These are phyloP conservation scores for Synaphobranchus kaupii DNA, from an alignment of 2,797 vertebrate genomes.

Conservation along the genomic window DNA sequence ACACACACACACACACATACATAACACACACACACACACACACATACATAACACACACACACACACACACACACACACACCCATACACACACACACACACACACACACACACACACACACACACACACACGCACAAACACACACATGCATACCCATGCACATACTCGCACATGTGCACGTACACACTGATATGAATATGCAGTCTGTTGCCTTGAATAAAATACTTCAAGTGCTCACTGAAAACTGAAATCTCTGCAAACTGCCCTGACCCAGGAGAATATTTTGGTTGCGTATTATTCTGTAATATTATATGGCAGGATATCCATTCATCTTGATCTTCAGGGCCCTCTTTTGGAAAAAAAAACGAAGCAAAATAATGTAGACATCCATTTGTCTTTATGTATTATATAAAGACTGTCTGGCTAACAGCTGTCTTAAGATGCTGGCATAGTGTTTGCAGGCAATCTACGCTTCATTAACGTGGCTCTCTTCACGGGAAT, in stretches of 20 bases:
- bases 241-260: not conserved
- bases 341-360: not conserved
- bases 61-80: not conserved
- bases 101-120: not conserved
- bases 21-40: not conserved
- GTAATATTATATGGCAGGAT: not conserved
- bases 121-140: not conserved
- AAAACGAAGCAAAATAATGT: not conserved
- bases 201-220: not conserved
- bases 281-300: not conserved
- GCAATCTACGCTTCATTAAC: not conserved
- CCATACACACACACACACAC: not conserved
- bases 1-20: not conserved
- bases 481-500: not conserved
- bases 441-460: not conserved
- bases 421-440: not conserved
- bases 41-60: not conserved
- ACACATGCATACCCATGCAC: not conserved
- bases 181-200: not conserved
- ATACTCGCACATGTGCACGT: not conserved
- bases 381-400: not conserved
- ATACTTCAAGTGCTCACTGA: not conserved
- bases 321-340: not conserved
- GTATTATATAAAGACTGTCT: not conserved
- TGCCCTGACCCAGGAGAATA: not conserved